These are phyloP conservation scores for Aphrocallistes beatrix DNA, from an alignment of 37 sponge, comb jelly and placozoan species.

Conservation along the genomic window DNA sequence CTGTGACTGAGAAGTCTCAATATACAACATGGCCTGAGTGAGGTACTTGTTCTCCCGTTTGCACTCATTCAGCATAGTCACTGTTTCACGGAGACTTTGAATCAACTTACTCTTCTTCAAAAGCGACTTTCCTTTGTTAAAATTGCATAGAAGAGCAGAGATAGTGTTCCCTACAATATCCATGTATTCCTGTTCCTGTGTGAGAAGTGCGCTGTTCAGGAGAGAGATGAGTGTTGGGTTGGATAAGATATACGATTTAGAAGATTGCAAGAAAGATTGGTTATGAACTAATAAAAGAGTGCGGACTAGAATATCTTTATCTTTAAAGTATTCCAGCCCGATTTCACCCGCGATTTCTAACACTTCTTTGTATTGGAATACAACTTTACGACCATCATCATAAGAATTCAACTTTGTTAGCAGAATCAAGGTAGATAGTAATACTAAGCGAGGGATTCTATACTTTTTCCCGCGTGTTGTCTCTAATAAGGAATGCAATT, in stretches of 20 bases:
- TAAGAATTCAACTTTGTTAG: slow-evolving; percentile 10
- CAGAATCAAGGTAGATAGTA: neutral
- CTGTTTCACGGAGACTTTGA: neutral
- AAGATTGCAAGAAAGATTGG: neutral
- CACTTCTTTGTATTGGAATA: slow-evolving; percentile 6
- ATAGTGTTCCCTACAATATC: neutral
- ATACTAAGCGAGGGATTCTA: neutral
- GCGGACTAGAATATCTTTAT: neutral
- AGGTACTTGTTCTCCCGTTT: neutral
- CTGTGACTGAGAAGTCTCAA: neutral
- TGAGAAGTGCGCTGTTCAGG: neutral
- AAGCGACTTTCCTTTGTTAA: neutral
- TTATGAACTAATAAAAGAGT: neutral
- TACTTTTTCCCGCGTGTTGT: neutral
- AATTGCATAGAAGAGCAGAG: neutral
- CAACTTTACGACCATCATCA: neutral
- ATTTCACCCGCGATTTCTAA: slow-evolving; percentile 14
- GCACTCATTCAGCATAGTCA: neutral
- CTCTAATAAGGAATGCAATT: neutral
- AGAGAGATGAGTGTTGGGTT: neutral
- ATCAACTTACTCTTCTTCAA: slow-evolving; percentile 5
- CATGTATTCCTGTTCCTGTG: neutral
- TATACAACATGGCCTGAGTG: neutral
- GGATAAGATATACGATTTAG: neutral
- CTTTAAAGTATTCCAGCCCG: slow-evolving; percentile 5